Percentiles rank a stretch among this genome's conserved stretches.
These are phyloP conservation scores for Rhinopomastus cyanomelas DNA, from an alignment of 2,113 vertebrate genomes.

Conservation along the genomic window DNA sequence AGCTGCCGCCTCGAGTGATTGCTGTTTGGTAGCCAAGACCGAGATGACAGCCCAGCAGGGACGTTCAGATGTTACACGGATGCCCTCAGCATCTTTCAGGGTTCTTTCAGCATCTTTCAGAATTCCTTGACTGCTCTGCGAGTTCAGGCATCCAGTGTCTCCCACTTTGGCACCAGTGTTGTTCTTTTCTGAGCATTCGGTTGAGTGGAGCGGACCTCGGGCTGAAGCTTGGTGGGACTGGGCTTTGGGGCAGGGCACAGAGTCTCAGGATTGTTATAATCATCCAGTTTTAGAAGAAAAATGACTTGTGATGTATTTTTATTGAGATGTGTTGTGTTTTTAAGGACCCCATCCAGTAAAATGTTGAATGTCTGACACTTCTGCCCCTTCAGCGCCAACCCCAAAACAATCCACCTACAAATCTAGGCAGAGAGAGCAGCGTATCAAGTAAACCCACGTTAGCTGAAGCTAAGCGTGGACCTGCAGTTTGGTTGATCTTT, in stretches of 20 bases:
- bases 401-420: neutral
- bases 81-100: neutral
- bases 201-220: neutral
- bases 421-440: neutral
- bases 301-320: neutral
- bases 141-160: neutral
- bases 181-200: neutral
- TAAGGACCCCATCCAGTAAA: neutral
- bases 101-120: neutral
- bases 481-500: neutral
- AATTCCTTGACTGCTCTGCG: neutral
- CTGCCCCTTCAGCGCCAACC: neutral
- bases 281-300: neutral
- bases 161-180: rapidly evolving
- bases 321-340: neutral
- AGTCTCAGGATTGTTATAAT: neutral
- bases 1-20: neutral
- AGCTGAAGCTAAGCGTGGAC: neutral
- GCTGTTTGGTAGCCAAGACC: neutral
- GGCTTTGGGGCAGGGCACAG: neutral
- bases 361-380: neutral
- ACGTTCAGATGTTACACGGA: neutral
- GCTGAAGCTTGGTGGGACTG: neutral
- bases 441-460: neutral
- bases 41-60: neutral